These are phyloP conservation scores for Sus cebifrons DNA, from an alignment of 2,797 vertebrate genomes.

Conservation along the genomic window DNA sequence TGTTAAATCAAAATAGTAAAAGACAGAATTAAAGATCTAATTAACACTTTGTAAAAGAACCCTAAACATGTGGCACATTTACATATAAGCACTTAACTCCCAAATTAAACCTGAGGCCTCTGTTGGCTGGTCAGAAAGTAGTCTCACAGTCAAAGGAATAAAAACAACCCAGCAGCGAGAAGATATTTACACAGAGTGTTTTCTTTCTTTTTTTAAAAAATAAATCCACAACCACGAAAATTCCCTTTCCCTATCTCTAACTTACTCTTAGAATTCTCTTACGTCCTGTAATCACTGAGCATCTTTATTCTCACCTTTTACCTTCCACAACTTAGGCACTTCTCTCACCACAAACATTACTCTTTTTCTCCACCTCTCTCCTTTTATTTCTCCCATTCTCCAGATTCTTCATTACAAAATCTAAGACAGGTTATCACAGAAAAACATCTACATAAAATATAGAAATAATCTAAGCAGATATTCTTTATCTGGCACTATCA, in stretches of 20 bases:
- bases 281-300: neutral
- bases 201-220: neutral
- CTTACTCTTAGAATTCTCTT: neutral
- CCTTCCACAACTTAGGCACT: neutral
- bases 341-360: neutral
- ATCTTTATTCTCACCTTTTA: neutral
- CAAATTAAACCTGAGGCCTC: neutral
- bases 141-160: neutral
- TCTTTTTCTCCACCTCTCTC: neutral
- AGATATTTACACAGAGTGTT: neutral
- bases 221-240: neutral
- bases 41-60: constrained; percentile 39
- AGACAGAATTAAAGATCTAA: constrained; percentile 47
- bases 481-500: neutral
- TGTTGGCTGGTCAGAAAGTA: neutral
- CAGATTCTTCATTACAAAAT: neutral
- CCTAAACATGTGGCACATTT: constrained; percentile 18
- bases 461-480: neutral
- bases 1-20: constrained; percentile 59
- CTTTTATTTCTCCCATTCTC: neutral
- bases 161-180: neutral
- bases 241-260: neutral
- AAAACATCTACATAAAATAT: neutral
- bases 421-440: neutral
- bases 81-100: neutral